Evolutionary conservation across 2,797 vertebrate genomes (phyloP), one percentile per base, ranked within the genome.

Genomic region (Enteromius mattozi): DNA sequence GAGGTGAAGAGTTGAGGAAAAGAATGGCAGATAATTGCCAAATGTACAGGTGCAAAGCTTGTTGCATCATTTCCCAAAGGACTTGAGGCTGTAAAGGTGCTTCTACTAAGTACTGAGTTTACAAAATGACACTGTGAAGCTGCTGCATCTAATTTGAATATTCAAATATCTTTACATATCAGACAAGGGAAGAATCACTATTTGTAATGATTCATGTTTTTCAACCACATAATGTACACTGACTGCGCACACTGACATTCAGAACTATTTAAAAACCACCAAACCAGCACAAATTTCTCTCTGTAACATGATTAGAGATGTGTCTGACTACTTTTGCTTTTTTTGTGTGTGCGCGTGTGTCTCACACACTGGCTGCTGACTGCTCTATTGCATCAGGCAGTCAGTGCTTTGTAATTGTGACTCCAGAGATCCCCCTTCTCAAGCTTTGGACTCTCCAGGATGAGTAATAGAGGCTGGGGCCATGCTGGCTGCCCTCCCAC

Each of bases 331-430:
- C 70, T 33, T 80, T 86, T 35, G 35, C 59, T 54, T 68, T 85
- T 70, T 49, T 9, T 45, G 9, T 45, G 42, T 45, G 10, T 42
- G 10, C 2, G 42, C 3, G 42, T 45, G 42, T 61, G 45, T 74
- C 75, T 91, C 90, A 92, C 89, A 93, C 91, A 92, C 91, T 93
- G 91, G 87, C 91, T 92, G 90, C 87, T 88, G 88, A 90, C 87
- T 88, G 86, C 51, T 86, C 70, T 89, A 89, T 95, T 96, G 95
- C 95, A 94, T 93, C 94, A 93, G 90, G 40, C 82, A 65, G 69
- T 81, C 79, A 63, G 76, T 66, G 63, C 72, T 78, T 83, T 82
- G 82, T 92, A 95, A 95, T 95, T 95, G 92, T 91, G 92, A 94
- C 95, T 94, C 94, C 85, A 87, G 94, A 94, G 94, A 94, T 89